Conservation (phyloP, 2,888 invertebrate genomes). For the Itoplectis maculator region DNA sequence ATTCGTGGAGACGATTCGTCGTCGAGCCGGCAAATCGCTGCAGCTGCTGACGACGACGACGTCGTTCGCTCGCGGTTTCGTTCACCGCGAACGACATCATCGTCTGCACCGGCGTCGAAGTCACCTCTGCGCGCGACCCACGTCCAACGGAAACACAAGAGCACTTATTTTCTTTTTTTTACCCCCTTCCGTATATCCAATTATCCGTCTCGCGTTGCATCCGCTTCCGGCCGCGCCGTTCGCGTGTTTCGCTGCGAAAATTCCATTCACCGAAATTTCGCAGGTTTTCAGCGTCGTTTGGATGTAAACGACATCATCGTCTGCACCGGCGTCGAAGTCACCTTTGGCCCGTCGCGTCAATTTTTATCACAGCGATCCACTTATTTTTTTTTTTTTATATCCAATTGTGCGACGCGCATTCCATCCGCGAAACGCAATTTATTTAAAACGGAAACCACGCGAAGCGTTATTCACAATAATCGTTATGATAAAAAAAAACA, state of each 20-base stretch:
- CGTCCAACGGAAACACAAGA: constrained; percentile 3
- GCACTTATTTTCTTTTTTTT: neutral
- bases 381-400: neutral
- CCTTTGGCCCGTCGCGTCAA: constrained; percentile 55
- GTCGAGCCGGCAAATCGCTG: constrained; percentile 68
- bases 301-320: constrained; percentile 69
- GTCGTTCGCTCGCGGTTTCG: constrained; percentile 47
- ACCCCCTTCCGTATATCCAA: too few species aligned
- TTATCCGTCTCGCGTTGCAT: too few species aligned
- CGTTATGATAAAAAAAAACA: constrained; percentile 24
- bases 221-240: too few species aligned
- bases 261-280: neutral
- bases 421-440: too few species aligned
- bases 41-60: constrained; percentile 76
- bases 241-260: neutral
- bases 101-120: constrained; percentile 74
- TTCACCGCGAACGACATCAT: constrained; percentile 67
- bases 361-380: neutral
- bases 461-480: constrained; percentile 54
- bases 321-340: constrained; percentile 75
- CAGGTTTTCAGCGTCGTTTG: too few species aligned
- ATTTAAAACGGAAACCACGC: neutral
- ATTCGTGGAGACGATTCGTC: constrained; percentile 50
- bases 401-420: too few species aligned
- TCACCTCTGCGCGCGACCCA: constrained; percentile 64